Conservation (phyloP, 2,888 invertebrate genomes). For the Pammene fasciana region DNA sequence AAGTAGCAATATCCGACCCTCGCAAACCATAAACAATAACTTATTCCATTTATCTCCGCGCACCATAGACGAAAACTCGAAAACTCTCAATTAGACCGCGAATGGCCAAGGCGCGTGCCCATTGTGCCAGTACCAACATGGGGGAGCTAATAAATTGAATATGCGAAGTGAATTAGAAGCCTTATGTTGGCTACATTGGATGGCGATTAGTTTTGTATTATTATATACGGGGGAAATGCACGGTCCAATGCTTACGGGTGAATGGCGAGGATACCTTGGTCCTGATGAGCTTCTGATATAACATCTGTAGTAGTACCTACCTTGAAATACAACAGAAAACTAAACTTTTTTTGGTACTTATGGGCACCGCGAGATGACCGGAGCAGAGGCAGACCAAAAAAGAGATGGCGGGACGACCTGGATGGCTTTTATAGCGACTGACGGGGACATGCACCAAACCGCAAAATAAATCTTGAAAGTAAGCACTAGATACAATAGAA, state of each 20-base stretch:
- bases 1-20: slow-evolving; percentile 29
- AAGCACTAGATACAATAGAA: no score
- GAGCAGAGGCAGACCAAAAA: no score
- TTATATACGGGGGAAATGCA: slow-evolving; percentile 32
- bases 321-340: no score
- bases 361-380: no score
- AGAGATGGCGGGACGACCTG: no score
- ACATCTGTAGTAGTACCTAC: neutral
- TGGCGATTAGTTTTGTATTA: slow-evolving; percentile 40
- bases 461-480: no score
- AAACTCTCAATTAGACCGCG: slow-evolving; percentile 40
- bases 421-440: no score
- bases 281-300: no score
- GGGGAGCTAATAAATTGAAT: slow-evolving; percentile 54
- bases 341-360: no score
- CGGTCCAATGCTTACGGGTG: slow-evolving; percentile 15
- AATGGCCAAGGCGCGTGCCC: slow-evolving; percentile 57
- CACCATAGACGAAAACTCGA: slow-evolving; percentile 39
- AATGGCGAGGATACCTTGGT: slow-evolving; percentile 3
- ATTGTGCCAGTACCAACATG: slow-evolving; percentile 50
- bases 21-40: slow-evolving; percentile 36
- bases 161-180: slow-evolving; percentile 70
- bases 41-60: slow-evolving; percentile 36
- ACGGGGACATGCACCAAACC: no score
- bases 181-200: slow-evolving; percentile 48